phyloP scores from a whole-genome alignment of 2,797 vertebrate species.

The Scomberomorus guttatus region DNA sequence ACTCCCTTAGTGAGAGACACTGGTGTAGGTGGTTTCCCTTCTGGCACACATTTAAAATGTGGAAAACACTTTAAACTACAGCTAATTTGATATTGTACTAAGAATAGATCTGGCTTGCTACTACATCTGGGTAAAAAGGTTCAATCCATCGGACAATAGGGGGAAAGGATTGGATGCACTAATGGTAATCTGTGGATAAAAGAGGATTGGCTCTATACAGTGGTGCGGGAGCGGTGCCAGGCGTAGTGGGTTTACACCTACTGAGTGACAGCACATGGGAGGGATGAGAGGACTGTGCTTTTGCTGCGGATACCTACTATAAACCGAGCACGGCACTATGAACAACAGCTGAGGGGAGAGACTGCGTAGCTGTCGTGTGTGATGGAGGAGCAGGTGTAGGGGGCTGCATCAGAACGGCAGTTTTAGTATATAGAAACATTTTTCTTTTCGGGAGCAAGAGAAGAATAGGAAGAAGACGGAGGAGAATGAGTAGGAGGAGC shows the following conservation, averaged over 20 bases:
- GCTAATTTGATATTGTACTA: not conserved
- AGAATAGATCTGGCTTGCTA: not conserved
- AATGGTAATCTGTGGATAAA: slow-evolving; percentile 20
- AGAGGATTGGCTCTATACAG: slow-evolving; percentile 27
- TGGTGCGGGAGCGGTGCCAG: not conserved
- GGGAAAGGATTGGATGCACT: slow-evolving; percentile 19
- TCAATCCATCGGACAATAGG: slow-evolving; percentile 2
- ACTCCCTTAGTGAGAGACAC: not conserved
- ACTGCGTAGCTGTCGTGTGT: not conserved
- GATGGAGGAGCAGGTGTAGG: not conserved
- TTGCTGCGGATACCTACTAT: not conserved
- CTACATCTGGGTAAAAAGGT: slow-evolving; percentile 12
- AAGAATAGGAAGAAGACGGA: not conserved
- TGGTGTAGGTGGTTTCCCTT: not conserved
- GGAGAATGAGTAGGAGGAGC: too few species aligned
- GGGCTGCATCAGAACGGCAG: not conserved
- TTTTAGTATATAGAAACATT: not conserved
- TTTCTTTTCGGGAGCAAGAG: not conserved
- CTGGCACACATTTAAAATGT: not conserved
- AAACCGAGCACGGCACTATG: fast-evolving
- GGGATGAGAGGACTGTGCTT: not conserved
- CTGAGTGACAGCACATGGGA: slow-evolving; percentile 1
- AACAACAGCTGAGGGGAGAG: slow-evolving; percentile 23
- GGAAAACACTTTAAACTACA: not conserved
- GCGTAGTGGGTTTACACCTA: slow-evolving; percentile 27